A percentile compares a stretch with the other conserved stretches of the same genome.
Evolutionary conservation across 1,140 invertebrate species (phyloP).

Genomic region (Cardiocondyla obscurior): DNA sequence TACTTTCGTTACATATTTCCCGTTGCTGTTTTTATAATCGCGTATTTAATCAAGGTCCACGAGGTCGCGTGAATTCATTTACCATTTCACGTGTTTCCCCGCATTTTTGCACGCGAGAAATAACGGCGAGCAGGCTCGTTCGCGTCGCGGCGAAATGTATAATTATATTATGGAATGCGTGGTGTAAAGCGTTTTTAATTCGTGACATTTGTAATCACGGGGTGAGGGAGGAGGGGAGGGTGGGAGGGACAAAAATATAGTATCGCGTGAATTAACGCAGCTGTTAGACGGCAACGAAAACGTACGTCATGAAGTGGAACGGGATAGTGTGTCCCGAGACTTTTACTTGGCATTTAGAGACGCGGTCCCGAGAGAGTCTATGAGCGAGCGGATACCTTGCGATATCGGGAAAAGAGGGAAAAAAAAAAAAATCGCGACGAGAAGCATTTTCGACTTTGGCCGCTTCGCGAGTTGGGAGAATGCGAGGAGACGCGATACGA

Average conservation of each 20-base stretch:
- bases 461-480: constrained; percentile 10
- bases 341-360: constrained; percentile 52
- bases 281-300: constrained; percentile 39
- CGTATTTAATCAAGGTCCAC: not conserved
- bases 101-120: not conserved
- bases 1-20: not conserved
- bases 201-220: not conserved
- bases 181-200: not conserved
- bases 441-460: constrained; percentile 20
- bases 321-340: constrained; percentile 23
- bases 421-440: not conserved
- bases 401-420: not conserved
- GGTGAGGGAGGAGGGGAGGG: too few species aligned
- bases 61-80: constrained; percentile 16
- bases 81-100: not conserved
- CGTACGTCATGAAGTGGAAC: constrained; percentile 15
- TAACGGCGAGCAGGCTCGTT: not conserved
- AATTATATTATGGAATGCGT: not conserved
- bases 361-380: not conserved
- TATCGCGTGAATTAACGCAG: constrained; percentile 19
- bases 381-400: not conserved
- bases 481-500: constrained; percentile 16
- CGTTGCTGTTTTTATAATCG: not conserved
- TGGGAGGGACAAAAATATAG: too few species aligned
- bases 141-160: constrained; percentile 27